Evolutionary conservation across 2,797 vertebrate genomes (phyloP).

Genomic region (Hapalemur alaotrensis): DNA sequence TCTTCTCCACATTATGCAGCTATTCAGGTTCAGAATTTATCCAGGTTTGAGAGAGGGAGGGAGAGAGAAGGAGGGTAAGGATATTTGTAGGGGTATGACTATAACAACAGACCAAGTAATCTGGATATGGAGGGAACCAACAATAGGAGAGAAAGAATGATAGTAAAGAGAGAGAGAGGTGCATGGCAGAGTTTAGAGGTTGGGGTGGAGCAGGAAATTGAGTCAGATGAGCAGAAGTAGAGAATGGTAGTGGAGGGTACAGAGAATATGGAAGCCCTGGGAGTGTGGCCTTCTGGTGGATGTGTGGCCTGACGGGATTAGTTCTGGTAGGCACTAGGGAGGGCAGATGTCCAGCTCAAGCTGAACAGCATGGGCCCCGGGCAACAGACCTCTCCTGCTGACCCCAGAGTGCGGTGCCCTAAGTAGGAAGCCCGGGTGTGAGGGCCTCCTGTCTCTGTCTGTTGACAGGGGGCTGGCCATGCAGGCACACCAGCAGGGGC

Average conservation of each 20-base stretch:
- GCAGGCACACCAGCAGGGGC: neutral
- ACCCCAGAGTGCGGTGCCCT: neutral
- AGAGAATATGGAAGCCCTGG: neutral
- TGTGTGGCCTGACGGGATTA: neutral
- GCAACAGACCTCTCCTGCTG: neutral
- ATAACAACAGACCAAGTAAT: neutral
- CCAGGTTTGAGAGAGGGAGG: neutral
- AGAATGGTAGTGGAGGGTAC: neutral
- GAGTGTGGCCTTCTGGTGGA: neutral
- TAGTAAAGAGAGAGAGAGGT: neutral
- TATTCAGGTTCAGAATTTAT: neutral
- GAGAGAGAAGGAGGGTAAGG: neutral
- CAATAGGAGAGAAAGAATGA: neutral
- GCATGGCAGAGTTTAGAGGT: neutral
- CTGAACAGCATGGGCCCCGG: neutral
- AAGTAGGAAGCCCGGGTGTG: neutral
- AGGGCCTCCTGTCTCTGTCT: neutral
- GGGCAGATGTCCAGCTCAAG: neutral
- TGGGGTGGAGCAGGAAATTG: neutral
- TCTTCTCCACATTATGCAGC: neutral
- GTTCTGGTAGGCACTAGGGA: neutral
- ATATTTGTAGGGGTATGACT: neutral
- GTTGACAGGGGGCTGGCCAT: neutral
- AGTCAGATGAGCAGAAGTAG: neutral
- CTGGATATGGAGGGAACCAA: neutral